Base-by-base conservation (phyloP, 2,113 vertebrate genomes). In the Corythoichthys haematopterus region DNA sequence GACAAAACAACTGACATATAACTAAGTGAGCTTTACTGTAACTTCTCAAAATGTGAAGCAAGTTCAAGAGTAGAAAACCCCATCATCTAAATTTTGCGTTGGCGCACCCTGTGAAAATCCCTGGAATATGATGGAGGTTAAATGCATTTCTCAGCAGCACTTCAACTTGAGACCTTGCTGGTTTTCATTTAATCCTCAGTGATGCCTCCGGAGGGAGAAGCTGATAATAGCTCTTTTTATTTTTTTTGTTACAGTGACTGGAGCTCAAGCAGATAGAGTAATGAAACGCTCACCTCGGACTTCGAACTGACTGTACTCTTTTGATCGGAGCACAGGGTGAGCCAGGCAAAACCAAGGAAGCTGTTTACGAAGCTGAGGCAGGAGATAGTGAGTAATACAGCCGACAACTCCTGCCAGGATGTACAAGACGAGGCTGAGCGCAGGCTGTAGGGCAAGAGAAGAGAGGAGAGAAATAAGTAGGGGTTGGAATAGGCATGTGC, bases 271-370 rank as follows among this genome's bases (percentile, higher is more conserved):
- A 1, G 62, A 56, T 7, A 52, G 28, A 55, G 15, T 14, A 47
- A 55, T 37, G 7, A 45, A 16, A 48, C 69, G 85, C 93, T 93
- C 81, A 95, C 94, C 93, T 46, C 94, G 91, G 72, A 96, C 94
- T 87, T 96, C 94, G 0, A 95, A 96, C 90, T 95, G 94, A 85
- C 93, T 95, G 84, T 96, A 96, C 85, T 96, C 94, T 67, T 88
- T 89, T 0, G 94, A 94, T 71, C 94, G 94, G 67, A 96, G 92
- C 77, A 96, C 92, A 0, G 94, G 94, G 77, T 95, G 94, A 0
- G 94, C 92, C 78, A 96, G 88, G 83, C 94, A 95, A 89, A 95
- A 95, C 94, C 94, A 96, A 2, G 94, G 94, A 70, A 95, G 91
- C 87, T 96, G 94, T 66, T 95, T 96, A 65, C 94, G 94, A 37